Base-by-base conservation (phyloP, 2,888 invertebrate genomes). In the Tipula unca region DNA sequence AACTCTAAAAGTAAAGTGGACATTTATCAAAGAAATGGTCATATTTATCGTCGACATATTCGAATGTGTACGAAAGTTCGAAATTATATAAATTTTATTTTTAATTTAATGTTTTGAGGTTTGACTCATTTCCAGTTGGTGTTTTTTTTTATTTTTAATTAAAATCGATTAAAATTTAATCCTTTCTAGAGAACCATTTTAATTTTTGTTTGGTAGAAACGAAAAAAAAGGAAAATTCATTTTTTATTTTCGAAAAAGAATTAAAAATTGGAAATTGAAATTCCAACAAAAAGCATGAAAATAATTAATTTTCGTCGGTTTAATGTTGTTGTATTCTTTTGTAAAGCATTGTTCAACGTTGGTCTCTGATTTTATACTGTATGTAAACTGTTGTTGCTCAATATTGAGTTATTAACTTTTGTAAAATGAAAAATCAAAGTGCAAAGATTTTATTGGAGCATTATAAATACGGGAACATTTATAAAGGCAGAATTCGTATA, bases 121-220 rank as follows among this genome's bases (percentile, higher is more conserved):
- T 69, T 25, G 25, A 69, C 69, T 69, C 69, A 25, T 69, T 69
- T 25, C 69, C 69, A 69, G 69, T 69, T 20, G 25, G 8, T 25
- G 10, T 13, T 25, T 17, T 42, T 14, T 42, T 42, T n/a, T 48
- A 48, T 48, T 48, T 69, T 69, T 69, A 69, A 69, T 69, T 69
- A 69, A 69, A 69, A 69, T 69, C 69, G 69, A 69, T 69, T 69
- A 69, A 69, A 69, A 69, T 69, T 69, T 69, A 69, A 69, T 69
- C 69, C 69, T 69, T 69, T 69, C 25, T 25, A 69, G 69, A 69
- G 69, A 69, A 69, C 69, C 69, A 69, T 69, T 69, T 25, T 69
- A 69, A 54, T 54, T 69, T 69, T 69, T 69, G 69, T 69, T 20
- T 25, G 69, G 25, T 69, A 25, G 25, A 69, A 48, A 4, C 17